Evolutionary conservation across 37 sponge, comb jelly and placozoan genomes (phyloP).

Genomic region (Agelas oroides): DNA sequence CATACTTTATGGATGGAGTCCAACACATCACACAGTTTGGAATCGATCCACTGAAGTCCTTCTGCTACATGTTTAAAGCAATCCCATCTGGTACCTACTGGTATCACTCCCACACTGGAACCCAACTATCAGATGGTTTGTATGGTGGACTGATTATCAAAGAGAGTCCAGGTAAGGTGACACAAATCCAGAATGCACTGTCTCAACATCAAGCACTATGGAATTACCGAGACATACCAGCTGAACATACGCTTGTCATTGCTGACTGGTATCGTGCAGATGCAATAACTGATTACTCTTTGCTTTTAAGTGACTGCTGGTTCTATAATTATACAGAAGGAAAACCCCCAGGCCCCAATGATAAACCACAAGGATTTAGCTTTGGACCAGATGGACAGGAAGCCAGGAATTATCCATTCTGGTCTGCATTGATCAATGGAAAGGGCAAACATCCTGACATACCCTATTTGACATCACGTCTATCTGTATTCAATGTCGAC

Average conservation of each 20-base stretch:
- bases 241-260: slow-evolving; percentile 55
- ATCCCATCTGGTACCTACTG: slow-evolving; percentile 64
- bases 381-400: slow-evolving; percentile 7
- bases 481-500: no score
- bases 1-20: no score
- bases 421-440: no score
- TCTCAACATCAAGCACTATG: background rate
- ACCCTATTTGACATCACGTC: no score
- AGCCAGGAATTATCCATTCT: no score
- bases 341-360: no score
- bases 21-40: no score
- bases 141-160: slow-evolving; percentile 69
- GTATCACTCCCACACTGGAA: slow-evolving; percentile 77
- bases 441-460: no score
- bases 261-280: slow-evolving; percentile 72
- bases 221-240: slow-evolving; percentile 39
- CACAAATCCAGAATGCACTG: background rate
- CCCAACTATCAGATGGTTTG: slow-evolving; percentile 70
- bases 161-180: background rate
- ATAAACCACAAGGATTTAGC: slow-evolving; percentile 9
- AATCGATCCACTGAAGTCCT: no score
- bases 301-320: no score
- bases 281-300: slow-evolving; percentile 21
- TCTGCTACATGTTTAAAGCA: slow-evolving; percentile 58
- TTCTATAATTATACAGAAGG: background rate